Evolutionary conservation across 2,888 invertebrate genomes (phyloP), one percentile per base, ranked within the genome.

Genomic region (Orgyia antiqua): DNA sequence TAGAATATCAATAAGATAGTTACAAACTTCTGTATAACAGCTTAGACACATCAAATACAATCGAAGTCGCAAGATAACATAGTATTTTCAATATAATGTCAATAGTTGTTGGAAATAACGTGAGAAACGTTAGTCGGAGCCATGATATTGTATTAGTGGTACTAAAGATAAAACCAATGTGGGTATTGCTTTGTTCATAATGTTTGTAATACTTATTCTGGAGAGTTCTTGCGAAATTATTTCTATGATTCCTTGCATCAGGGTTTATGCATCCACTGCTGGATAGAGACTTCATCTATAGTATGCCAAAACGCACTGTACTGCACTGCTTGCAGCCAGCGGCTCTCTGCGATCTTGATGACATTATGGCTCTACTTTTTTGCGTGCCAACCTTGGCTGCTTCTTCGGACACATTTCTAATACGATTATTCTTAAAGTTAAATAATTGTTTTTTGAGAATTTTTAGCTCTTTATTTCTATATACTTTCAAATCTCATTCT

Each of bases 81-180:
- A 39, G 42, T 43, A 36, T 42, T 36, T 45, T 43, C 52, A 58
- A 58, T 61, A 60, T 53, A 58, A 54, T 61, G 58, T 60, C 60
- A 63, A 64, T 64, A 51, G 44, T 36, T 38, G 39, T 26, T 43
- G 24, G 11, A 31, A 45, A 56, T 29, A 45, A 53, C 51, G 58
- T 56, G 56, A 55, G 59, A 55, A 54, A 40, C 40, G 56, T 54
- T 58, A 46, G 45, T 36, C 36, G 20, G 24, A 35, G 37, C 48
- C 52, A 58, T 64, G 47, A 62, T 66, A 60, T 56, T 59, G 58
- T 60, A 60, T 66, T 65, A 61, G 66, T 42, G 39, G 52, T 50
- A 36, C 38, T 54, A 41, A 44, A 61, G 63, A 67, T 67, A 64
- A 58, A 54, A 55, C 52, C 50, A 51, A 45, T 30, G 42, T 46